phyloP scores from a whole-genome alignment of 2,797 vertebrate species.

The Megalops cyprinoides region DNA sequence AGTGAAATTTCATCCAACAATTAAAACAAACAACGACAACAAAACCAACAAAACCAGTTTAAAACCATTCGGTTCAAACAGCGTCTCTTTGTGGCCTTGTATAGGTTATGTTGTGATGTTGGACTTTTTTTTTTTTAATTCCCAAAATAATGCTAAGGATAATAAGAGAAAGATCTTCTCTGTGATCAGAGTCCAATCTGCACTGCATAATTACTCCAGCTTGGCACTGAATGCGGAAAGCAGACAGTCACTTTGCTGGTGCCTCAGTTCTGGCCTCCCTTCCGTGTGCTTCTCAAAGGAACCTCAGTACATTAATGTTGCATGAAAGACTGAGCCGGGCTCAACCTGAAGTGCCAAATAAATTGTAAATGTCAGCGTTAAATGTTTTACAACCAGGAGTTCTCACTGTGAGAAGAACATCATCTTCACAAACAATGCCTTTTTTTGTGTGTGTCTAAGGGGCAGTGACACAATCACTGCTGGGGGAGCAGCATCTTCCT shows the following conservation, averaged over 20 bases:
- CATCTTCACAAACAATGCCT: background rate
- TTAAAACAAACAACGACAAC: background rate
- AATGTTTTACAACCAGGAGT: conserved; percentile 26
- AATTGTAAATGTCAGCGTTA: conserved; percentile 31
- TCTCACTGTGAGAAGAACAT: background rate
- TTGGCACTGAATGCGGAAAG: background rate
- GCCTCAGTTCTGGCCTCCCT: background rate
- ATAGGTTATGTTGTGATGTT: background rate
- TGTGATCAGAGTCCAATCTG: background rate
- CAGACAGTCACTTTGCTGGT: background rate
- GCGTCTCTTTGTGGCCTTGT: background rate
- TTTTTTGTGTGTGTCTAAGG: background rate
- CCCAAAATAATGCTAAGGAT: background rate
- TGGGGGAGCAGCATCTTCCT: background rate
- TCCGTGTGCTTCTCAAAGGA: conserved; percentile 4
- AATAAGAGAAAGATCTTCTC: background rate
- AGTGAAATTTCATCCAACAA: background rate
- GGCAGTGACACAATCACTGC: background rate
- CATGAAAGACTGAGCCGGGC: conserved; percentile 18
- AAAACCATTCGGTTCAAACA: background rate
- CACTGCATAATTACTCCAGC: no score
- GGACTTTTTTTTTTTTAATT: no score
- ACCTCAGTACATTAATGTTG: conserved; percentile 30
- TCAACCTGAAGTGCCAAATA: conserved; percentile 11
- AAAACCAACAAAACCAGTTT: background rate